Base-by-base conservation (phyloP, 2,113 vertebrate species). In the Gnathonemus longibarbis region DNA sequence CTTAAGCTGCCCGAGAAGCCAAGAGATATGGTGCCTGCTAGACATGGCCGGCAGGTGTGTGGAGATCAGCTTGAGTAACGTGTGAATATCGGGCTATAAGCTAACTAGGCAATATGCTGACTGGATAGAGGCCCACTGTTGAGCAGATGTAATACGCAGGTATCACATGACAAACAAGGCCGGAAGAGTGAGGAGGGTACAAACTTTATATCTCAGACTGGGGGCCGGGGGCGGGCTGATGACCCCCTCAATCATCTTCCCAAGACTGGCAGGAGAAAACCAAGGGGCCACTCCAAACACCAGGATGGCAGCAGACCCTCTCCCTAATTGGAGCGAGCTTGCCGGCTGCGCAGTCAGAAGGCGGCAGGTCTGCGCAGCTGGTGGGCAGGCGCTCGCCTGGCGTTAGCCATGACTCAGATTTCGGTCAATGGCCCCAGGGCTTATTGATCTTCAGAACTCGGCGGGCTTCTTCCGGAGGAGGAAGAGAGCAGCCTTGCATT, bases 391-490 rank as follows among this genome's bases (percentile, higher is more conserved):
- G 2, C 50, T 42, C 15, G 85, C 85, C 85, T 2, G 27, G 85
- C 50, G 56, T 24, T 50, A 27, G 50, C 49, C 13, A 49, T 52
- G 85, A 48, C 85, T 87, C 85, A 53, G 50, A 53, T 56, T 50
- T 70, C 84, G 84, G 88, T 91, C 70, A 93, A 88, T 90, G 91
- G 90, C 80, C 70, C 48, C 74, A 50, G 89, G 83, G 15, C 50
- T 6, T 74, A 56, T 42, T 88, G 89, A 91, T 86, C 77, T 85
- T 86, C 88, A 53, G 80, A 91, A 58, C 92, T 92, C 74, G 80
- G 89, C 80, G 74, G 50, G 84, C 10, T 50, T 83, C 90, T 93
- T 94, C 93, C 92, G 90, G 91, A 91, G 92, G 85, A 88, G 88
- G 56, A 80, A 89, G 85, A 39, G 6, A 77, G 53, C 53, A 90